These are phyloP conservation scores for Tinamus major DNA, from an alignment of 2,797 vertebrate species.

Conservation along the genomic window DNA sequence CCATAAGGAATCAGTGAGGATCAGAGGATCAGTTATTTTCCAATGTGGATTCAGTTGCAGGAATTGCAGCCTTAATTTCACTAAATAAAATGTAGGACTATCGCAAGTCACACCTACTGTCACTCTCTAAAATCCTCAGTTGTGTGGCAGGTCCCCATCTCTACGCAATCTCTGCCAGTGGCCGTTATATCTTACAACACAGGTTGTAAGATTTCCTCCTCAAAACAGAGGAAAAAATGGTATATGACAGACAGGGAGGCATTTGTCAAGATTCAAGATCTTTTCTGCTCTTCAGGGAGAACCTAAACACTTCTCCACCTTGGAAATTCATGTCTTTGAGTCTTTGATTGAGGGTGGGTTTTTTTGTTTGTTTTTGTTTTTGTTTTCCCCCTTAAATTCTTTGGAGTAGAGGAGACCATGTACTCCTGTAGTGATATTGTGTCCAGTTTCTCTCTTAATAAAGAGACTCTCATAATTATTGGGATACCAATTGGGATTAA, in stretches of 20 bases:
- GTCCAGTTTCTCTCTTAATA: background rate
- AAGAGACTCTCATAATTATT: background rate
- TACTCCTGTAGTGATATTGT: background rate
- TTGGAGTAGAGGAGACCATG: background rate
- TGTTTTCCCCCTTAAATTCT: background rate
- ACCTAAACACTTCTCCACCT: background rate
- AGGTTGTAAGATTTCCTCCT: background rate
- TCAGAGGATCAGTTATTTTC: background rate
- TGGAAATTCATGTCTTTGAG: rapidly evolving
- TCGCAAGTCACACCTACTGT: background rate
- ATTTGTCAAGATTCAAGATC: too few species aligned
- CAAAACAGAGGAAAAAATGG: background rate
- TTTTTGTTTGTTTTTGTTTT: too few species aligned
- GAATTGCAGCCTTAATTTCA: background rate
- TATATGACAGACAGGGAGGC: background rate
- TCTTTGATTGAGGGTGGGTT: too few species aligned
- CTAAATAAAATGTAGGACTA: rapidly evolving
- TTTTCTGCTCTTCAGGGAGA: background rate
- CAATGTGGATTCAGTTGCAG: background rate
- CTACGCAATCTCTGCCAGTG: background rate
- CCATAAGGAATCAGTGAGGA: background rate
- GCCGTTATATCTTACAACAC: background rate
- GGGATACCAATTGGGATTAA: background rate
- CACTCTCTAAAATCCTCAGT: background rate
- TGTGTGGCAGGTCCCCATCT: background rate